Evolutionary conservation across 2,797 vertebrate genomes (phyloP).

Genomic region (Neomorphus geoffroyi): DNA sequence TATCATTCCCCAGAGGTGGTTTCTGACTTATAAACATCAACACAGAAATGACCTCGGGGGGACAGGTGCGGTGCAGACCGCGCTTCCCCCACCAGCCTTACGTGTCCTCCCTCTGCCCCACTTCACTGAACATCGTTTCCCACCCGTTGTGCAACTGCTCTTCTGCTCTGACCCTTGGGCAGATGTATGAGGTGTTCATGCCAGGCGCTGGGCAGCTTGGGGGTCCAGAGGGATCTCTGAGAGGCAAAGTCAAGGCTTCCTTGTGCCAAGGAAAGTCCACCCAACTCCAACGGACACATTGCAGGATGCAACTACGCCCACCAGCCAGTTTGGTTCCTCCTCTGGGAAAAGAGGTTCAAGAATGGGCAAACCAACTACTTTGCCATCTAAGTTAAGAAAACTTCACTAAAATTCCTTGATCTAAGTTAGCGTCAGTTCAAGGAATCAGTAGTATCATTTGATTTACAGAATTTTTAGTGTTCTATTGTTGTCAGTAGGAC

Average conservation of each 20-base stretch:
- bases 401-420: background rate
- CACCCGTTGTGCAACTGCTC: background rate
- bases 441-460: too few relatives aligned
- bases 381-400: background rate
- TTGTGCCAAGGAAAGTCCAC: too few relatives aligned
- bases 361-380: background rate
- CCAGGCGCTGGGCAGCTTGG: too few relatives aligned
- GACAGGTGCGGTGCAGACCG: background rate
- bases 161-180: too few relatives aligned
- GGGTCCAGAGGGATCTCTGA: too few relatives aligned
- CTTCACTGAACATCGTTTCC: background rate
- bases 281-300: too few relatives aligned
- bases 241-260: too few relatives aligned
- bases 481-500: background rate
- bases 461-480: too few relatives aligned
- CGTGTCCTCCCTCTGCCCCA: background rate
- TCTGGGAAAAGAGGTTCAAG: background rate
- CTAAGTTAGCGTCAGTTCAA: background rate
- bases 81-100: background rate
- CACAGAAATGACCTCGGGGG: background rate
- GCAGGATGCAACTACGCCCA: too few relatives aligned
- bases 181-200: too few relatives aligned
- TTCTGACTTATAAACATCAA: background rate
- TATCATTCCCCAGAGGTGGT: background rate
- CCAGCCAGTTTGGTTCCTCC: fast-evolving